These are phyloP conservation scores for Poeciliopsis paucimaculata DNA, from an alignment of 2,797 vertebrate species.

Conservation along the genomic window DNA sequence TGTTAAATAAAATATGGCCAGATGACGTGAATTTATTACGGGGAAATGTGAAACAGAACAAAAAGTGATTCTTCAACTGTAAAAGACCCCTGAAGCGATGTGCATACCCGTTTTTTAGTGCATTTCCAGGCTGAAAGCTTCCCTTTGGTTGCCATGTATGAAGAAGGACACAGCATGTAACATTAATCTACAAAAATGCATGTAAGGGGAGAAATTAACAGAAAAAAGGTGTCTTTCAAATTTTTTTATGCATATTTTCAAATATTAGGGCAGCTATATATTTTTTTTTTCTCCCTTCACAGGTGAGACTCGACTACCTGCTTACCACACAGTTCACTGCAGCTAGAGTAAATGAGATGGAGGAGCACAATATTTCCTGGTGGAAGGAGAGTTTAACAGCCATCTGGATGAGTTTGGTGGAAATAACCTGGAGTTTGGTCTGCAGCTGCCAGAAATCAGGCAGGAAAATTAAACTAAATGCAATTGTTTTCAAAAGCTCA, in stretches of 20 bases:
- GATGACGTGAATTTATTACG: constrained; percentile 74
- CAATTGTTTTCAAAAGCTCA: neutral
- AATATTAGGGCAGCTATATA: neutral
- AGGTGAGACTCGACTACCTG: neutral
- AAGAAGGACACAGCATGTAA: neutral
- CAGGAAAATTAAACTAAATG: neutral
- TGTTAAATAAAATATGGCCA: constrained; percentile 80
- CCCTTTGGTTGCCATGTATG: neutral
- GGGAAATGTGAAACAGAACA: constrained; percentile 58
- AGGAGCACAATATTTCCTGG: neutral
- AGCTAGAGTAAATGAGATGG: neutral
- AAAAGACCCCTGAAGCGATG: constrained; percentile 61
- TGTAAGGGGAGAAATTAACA: neutral
- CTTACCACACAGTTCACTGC: neutral
- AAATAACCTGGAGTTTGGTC: neutral
- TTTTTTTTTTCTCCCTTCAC: neutral
- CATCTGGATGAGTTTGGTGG: no score
- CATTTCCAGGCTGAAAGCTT: neutral
- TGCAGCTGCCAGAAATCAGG: neutral
- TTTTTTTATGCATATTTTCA: neutral
- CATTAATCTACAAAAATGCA: neutral
- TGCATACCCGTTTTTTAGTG: constrained; percentile 48
- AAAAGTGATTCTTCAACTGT: constrained; percentile 74
- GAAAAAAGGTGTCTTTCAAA: neutral
- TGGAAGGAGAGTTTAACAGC: neutral